These are phyloP conservation scores for Bombus cullumanus DNA, from an alignment of 1,140 invertebrate species.

Conservation along the genomic window DNA sequence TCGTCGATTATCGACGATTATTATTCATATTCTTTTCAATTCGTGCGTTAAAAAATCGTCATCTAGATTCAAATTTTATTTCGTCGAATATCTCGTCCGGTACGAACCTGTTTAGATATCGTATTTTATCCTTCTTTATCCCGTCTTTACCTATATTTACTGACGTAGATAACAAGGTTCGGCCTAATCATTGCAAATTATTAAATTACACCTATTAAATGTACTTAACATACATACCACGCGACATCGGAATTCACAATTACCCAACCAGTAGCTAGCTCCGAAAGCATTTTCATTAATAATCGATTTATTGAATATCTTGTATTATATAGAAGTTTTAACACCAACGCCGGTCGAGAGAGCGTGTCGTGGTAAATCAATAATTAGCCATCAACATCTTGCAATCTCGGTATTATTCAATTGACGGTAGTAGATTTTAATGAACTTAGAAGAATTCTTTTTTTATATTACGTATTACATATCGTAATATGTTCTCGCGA, in stretches of 20 bases:
- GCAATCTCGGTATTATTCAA: neutral
- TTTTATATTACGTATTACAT: too few relatives aligned
- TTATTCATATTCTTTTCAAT: too few relatives aligned
- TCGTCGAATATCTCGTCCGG: too few relatives aligned
- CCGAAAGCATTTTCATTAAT: neutral
- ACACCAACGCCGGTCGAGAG: neutral
- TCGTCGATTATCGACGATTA: too few relatives aligned
- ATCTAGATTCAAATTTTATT: too few relatives aligned
- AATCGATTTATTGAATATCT: neutral
- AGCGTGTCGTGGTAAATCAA: neutral
- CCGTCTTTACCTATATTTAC: too few relatives aligned
- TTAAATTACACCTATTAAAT: neutral
- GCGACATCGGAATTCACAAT: neutral
- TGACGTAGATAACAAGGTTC: too few relatives aligned
- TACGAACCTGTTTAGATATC: too few relatives aligned
- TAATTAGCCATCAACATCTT: conserved; percentile 9
- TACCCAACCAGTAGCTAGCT: neutral
- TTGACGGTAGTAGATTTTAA: neutral
- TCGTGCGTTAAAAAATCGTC: too few relatives aligned
- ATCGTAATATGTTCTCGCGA: too few relatives aligned
- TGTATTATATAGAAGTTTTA: neutral
- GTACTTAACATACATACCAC: neutral
- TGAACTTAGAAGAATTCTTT: neutral
- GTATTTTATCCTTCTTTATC: too few relatives aligned
- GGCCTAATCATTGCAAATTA: neutral